phyloP scores from a whole-genome alignment of 2,888 invertebrate species.

The Lithosia quadra region DNA sequence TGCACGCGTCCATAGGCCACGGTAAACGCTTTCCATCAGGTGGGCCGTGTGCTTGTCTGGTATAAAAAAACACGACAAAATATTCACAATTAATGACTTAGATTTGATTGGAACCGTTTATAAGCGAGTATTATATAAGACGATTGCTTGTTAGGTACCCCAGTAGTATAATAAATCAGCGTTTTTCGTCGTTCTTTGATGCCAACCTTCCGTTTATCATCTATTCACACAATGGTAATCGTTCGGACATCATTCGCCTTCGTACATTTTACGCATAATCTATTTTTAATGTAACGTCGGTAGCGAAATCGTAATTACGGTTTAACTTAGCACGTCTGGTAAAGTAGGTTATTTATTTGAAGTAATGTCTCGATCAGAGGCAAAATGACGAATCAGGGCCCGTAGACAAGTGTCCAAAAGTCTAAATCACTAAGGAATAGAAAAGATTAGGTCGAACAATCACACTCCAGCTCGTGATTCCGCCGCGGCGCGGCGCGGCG shows the following conservation, averaged over 20 bases:
- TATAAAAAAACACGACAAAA: too few species aligned
- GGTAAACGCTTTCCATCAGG: too few species aligned
- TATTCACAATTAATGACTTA: too few species aligned
- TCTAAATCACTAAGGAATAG: too few species aligned
- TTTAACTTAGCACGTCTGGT: constrained; percentile 9
- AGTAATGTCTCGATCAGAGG: neutral
- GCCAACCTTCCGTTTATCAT: constrained; percentile 18
- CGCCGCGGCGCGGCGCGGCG: too few species aligned
- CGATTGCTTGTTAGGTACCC: neutral
- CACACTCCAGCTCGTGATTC: too few species aligned
- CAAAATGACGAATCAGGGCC: too few species aligned
- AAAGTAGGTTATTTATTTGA: neutral
- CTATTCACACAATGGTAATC: constrained; percentile 29
- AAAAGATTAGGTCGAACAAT: too few species aligned
- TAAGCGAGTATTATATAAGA: neutral
- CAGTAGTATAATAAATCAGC: neutral
- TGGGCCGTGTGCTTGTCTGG: too few species aligned
- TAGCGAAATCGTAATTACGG: constrained; percentile 34
- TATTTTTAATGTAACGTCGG: constrained; percentile 44
- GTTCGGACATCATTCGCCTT: constrained; percentile 23
- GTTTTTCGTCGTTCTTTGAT: constrained; percentile 1
- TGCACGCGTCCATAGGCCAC: too few species aligned
- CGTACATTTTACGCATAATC: constrained; percentile 37
- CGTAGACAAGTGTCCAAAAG: too few species aligned
- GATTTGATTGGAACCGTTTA: too few species aligned